These are phyloP conservation scores for Fringilla coelebs DNA, from an alignment of 2,797 vertebrate genomes.

Conservation along the genomic window DNA sequence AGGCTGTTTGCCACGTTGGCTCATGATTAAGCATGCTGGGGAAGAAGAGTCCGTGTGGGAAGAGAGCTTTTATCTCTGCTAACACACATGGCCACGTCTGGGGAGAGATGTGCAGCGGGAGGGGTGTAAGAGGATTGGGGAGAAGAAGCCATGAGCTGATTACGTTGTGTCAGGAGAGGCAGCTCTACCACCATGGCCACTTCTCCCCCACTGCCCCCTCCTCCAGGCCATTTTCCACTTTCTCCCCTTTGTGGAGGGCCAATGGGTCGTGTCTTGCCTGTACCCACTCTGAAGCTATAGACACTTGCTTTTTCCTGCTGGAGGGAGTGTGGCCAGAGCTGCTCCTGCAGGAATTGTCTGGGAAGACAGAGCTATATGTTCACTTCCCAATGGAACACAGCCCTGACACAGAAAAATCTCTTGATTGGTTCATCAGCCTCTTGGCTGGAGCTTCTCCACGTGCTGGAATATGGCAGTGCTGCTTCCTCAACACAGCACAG, in stretches of 20 bases:
- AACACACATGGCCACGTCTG: background rate
- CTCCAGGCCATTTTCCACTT: background rate
- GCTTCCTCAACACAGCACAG: background rate
- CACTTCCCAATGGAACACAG: background rate
- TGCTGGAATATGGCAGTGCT: background rate
- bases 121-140: background rate
- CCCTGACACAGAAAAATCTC: background rate
- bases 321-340: background rate
- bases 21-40: background rate
- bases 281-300: background rate
- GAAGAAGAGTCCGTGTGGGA: background rate
- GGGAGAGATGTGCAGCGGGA: background rate
- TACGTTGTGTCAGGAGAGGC: background rate
- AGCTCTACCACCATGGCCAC: background rate
- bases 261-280: background rate
- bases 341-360: background rate
- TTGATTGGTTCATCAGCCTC: background rate
- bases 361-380: background rate
- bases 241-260: background rate
- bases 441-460: background rate
- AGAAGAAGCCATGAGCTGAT: background rate
- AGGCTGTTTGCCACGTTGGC: background rate
- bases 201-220: background rate
- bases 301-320: background rate
- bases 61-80: slow-evolving; percentile 41